These are phyloP conservation scores for Zonitis immaculata DNA, from an alignment of 2,888 invertebrate genomes.

Conservation along the genomic window DNA sequence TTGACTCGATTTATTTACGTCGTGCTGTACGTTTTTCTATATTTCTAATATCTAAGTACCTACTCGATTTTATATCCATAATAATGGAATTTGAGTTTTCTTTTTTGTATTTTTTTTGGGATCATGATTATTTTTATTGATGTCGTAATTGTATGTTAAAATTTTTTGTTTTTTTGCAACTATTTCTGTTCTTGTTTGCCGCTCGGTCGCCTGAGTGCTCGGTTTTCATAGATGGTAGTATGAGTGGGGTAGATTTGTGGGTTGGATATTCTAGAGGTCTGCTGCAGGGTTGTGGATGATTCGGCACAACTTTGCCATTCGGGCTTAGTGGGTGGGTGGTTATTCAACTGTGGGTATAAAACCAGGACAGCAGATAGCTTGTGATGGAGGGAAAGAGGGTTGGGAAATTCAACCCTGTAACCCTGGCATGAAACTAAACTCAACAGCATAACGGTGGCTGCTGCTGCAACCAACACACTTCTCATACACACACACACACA, in stretches of 20 bases:
- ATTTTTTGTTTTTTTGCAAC: not conserved
- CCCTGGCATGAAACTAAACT: slow-evolving; percentile 23
- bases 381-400: slow-evolving; percentile 12
- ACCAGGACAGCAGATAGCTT: slow-evolving; percentile 33
- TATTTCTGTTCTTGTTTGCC: not conserved
- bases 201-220: not conserved
- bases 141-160: too few relatives aligned
- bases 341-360: slow-evolving; percentile 44
- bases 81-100: too few relatives aligned
- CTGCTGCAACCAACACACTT: slow-evolving; percentile 9
- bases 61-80: too few relatives aligned
- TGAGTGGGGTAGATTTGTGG: slow-evolving; percentile 15
- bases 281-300: slow-evolving; percentile 48
- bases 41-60: too few relatives aligned
- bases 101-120: too few relatives aligned
- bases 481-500: not conserved
- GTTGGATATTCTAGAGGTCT: slow-evolving; percentile 44
- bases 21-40: too few relatives aligned
- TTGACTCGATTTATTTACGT: slow-evolving; percentile 8
- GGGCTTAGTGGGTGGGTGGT: slow-evolving; percentile 21
- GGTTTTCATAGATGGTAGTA: not conserved
- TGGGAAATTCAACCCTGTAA: slow-evolving; percentile 24
- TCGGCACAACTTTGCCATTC: slow-evolving; percentile 47
- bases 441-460: slow-evolving; percentile 6
- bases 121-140: too few relatives aligned